These are phyloP conservation scores for Spheniscus humboldti DNA, from an alignment of 2,797 vertebrate species.

Conservation along the genomic window DNA sequence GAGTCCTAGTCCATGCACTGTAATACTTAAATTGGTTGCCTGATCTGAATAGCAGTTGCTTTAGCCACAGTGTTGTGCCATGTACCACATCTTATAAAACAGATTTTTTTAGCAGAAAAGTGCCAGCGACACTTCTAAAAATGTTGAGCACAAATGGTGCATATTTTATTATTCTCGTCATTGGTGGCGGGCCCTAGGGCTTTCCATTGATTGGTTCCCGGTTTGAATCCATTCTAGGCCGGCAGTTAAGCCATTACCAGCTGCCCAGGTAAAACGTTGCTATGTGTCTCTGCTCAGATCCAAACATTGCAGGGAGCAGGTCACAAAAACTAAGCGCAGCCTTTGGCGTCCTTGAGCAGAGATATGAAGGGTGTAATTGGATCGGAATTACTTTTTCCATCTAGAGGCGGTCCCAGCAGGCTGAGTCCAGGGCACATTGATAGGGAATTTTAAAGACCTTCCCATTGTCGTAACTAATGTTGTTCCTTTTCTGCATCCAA, in stretches of 20 bases:
- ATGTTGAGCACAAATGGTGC: neutral
- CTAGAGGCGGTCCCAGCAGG: neutral
- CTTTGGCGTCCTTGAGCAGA: neutral
- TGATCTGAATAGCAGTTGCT: neutral
- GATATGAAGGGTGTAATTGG: neutral
- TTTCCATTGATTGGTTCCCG: neutral
- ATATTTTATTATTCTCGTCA: neutral
- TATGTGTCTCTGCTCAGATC: neutral
- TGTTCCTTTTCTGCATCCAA: neutral
- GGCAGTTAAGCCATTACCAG: neutral
- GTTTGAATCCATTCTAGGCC: neutral
- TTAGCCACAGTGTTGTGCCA: neutral
- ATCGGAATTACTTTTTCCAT: neutral
- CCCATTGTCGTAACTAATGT: neutral
- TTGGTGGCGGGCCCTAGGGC: neutral
- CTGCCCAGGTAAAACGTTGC: neutral
- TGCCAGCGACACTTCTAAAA: neutral
- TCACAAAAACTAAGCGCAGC: neutral
- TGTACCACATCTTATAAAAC: neutral
- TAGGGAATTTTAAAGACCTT: neutral
- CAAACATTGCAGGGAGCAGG: neutral
- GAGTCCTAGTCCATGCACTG: neutral
- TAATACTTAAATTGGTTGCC: neutral
- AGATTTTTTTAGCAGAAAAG: neutral
- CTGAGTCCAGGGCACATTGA: neutral